Percentiles rank a stretch among this genome's conserved stretches.
phyloP scores from a whole-genome alignment of 1,140 invertebrate genomes.

The Thaumetopoea pityocampa region DNA sequence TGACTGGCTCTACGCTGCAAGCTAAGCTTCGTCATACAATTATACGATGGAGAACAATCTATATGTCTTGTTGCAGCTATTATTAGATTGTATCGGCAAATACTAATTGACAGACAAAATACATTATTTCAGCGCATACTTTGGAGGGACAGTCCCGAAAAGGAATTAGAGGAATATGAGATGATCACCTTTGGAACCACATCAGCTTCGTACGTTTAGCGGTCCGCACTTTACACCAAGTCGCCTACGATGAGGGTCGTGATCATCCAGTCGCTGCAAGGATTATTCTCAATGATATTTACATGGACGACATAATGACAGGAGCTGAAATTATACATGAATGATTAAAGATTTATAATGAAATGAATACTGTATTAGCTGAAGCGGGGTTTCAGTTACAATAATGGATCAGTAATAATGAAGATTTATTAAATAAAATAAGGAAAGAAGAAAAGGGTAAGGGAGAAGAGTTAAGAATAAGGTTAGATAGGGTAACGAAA shows the following conservation, averaged over 20 bases:
- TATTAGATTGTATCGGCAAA: constrained; percentile 50
- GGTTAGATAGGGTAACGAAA: constrained; percentile 13
- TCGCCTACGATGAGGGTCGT: constrained; percentile 25
- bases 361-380: constrained; percentile 1
- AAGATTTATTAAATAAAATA: constrained; percentile 14
- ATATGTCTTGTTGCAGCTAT: constrained; percentile 48
- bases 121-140: constrained; percentile 33
- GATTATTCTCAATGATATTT: constrained; percentile 8
- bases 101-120: constrained; percentile 27
- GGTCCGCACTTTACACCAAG: constrained; percentile 29
- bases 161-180: constrained; percentile 19
- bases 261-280: constrained; percentile 20
- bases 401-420: constrained; percentile 25
- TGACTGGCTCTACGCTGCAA: constrained; percentile 46
- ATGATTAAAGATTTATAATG: constrained; percentile 1
- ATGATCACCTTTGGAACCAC: constrained; percentile 38
- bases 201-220: constrained; percentile 23
- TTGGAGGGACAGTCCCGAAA: constrained; percentile 24
- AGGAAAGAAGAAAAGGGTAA: neutral
- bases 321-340: constrained; percentile 15
- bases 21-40: constrained; percentile 43
- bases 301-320: constrained; percentile 16
- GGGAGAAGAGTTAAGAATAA: constrained; percentile 3
- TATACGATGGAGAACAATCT: constrained; percentile 39
- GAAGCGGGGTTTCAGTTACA: constrained; percentile 19